A percentile compares a stretch with the other conserved stretches of the same genome.
Evolutionary conservation across 2,797 vertebrate genomes (phyloP).

Genomic region (Dendrocincla fuliginosa): DNA sequence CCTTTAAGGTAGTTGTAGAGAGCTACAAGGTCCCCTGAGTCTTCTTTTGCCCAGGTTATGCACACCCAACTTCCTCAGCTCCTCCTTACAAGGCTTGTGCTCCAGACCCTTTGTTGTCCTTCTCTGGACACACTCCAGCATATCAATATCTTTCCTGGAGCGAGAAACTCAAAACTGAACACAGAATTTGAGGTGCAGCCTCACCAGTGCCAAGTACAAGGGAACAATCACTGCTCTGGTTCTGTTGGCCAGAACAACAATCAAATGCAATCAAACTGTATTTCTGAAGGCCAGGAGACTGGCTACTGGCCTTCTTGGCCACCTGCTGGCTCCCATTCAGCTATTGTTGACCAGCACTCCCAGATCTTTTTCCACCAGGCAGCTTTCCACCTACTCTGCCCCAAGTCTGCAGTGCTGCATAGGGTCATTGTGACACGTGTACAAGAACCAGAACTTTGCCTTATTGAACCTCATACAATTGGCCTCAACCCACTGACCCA

Average conservation of each 20-base stretch:
- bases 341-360: rapidly evolving
- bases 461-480: not conserved
- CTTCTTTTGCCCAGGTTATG: not conserved
- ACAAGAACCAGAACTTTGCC: not conserved
- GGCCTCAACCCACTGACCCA: not conserved
- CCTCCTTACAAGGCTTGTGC: not conserved
- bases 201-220: rapidly evolving
- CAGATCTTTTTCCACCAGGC: not conserved
- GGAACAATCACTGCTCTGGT: not conserved
- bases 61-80: rapidly evolving
- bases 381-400: not conserved
- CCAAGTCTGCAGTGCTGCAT: not conserved
- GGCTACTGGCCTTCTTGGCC: too few species aligned
- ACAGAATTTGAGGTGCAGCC: not conserved
- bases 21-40: too few species aligned
- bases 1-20: not conserved
- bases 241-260: not conserved
- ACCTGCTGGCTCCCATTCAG: not conserved
- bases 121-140: not conserved
- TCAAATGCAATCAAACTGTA: not conserved
- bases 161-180: not conserved
- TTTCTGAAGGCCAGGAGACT: not conserved
- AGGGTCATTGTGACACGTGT: too few species aligned
- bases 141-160: too few species aligned
- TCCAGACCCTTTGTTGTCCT: not conserved